phyloP scores from a whole-genome alignment of 1,140 invertebrate species.

The Steinernema feltiae region DNA sequence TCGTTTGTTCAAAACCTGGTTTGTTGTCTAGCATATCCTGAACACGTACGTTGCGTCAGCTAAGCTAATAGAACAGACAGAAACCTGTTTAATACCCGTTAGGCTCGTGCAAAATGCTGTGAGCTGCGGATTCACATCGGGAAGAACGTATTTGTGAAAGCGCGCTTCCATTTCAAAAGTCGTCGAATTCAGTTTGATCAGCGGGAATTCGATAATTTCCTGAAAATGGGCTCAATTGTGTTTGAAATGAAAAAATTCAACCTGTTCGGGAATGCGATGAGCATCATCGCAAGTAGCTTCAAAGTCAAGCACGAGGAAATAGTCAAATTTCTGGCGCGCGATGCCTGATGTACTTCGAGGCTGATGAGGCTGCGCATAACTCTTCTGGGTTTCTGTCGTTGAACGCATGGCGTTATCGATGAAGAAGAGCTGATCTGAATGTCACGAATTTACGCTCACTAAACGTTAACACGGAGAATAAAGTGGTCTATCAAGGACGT shows the following conservation, averaged over 20 bases:
- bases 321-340: constrained; percentile 19
- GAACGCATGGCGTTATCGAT: too few relatives aligned
- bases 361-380: too few relatives aligned
- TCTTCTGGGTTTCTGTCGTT: too few relatives aligned
- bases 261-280: background rate
- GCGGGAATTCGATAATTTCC: constrained; percentile 36
- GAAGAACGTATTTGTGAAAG: constrained; percentile 31
- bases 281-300: constrained; percentile 30
- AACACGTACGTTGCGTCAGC: too few relatives aligned
- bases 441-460: too few relatives aligned
- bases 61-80: too few relatives aligned
- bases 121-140: constrained; percentile 18
- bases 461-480: too few relatives aligned
- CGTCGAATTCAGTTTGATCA: constrained; percentile 1
- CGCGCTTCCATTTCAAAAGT: constrained; percentile 22
- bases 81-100: constrained; percentile 35
- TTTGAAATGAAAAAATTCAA: too few relatives aligned
- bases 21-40: constrained; percentile 30
- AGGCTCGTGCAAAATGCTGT: constrained; percentile 30
- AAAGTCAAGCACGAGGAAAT: constrained; percentile 31
- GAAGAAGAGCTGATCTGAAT: too few relatives aligned
- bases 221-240: too few relatives aligned
- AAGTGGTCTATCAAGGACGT: too few relatives aligned
- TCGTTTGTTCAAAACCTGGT: constrained; percentile 11
- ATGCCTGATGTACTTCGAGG: too few relatives aligned